phyloP scores from a whole-genome alignment of 2,113 vertebrate genomes.

The Strix aluco region DNA sequence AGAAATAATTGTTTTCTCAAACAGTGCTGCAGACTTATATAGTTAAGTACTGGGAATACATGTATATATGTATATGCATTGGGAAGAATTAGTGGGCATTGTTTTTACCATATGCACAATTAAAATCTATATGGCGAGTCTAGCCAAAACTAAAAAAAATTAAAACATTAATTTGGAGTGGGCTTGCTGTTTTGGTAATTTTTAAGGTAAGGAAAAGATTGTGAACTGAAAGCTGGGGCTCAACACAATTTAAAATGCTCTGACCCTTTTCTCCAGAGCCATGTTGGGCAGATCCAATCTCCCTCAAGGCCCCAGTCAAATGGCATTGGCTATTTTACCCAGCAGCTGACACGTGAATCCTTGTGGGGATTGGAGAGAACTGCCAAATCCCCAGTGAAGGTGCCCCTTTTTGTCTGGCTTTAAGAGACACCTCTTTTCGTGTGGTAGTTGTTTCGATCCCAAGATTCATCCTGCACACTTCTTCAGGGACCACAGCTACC shows the following conservation, averaged over 20 bases:
- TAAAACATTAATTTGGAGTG: neutral
- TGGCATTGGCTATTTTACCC: neutral
- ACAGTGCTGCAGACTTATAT: neutral
- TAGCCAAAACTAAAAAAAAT: neutral
- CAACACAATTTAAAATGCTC: neutral
- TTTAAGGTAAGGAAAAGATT: neutral
- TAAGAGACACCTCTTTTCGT: neutral
- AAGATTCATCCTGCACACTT: neutral
- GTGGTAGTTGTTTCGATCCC: too few relatives aligned
- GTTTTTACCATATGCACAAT: neutral
- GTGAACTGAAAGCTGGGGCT: neutral
- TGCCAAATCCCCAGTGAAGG: neutral
- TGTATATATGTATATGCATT: neutral
- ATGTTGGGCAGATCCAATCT: neutral
- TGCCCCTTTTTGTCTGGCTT: neutral
- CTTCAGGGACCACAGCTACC: neutral
- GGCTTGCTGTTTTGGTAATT: neutral
- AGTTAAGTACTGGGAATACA: neutral
- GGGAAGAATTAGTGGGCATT: neutral
- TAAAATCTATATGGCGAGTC: neutral
- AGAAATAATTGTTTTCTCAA: neutral
- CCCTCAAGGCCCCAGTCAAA: neutral
- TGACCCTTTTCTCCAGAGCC: neutral
- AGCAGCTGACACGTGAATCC: neutral
- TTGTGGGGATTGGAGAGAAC: neutral